These are phyloP conservation scores for Drosophila peninsularis DNA, from an alignment of 2,888 invertebrate genomes.

Conservation along the genomic window DNA sequence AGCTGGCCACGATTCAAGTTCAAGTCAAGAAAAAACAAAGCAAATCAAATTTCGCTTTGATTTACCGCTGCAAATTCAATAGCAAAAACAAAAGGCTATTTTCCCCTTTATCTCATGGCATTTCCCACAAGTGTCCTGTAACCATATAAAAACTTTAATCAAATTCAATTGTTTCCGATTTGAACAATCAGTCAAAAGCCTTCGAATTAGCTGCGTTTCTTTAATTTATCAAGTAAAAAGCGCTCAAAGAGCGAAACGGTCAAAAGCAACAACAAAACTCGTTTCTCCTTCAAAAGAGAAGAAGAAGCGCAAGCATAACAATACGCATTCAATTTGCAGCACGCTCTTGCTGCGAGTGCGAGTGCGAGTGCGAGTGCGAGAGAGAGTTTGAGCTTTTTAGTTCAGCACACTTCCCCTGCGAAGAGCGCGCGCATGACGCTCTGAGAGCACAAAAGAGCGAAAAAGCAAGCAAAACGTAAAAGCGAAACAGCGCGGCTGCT, in stretches of 20 bases:
- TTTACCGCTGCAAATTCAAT: neutral
- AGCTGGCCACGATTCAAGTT: conserved; percentile 43
- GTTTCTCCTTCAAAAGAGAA: conserved; percentile 60
- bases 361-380: conserved; percentile 1
- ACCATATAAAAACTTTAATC: conserved; percentile 28
- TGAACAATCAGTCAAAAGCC: conserved; percentile 9
- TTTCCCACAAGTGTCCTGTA: conserved; percentile 53
- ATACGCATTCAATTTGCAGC: conserved; percentile 69
- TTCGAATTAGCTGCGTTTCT: conserved; percentile 21
- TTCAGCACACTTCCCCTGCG: conserved; percentile 45
- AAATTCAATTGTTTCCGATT: conserved; percentile 35
- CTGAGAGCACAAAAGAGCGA: conserved; percentile 37
- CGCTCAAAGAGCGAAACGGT: conserved; percentile 9
- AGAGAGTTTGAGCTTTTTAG: conserved; percentile 56
- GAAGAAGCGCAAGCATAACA: conserved; percentile 38
- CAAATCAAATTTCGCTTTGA: neutral
- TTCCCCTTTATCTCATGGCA: conserved; percentile 1
- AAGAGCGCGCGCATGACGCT: conserved; percentile 50
- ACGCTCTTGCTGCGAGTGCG: conserved; percentile 25
- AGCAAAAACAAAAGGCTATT: conserved; percentile 10
- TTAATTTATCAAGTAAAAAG: conserved; percentile 60
- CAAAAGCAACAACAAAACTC: conserved; percentile 47
- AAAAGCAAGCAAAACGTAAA: conserved; percentile 20
- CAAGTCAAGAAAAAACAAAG: neutral
- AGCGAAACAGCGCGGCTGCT: neutral